Evolutionary conservation across 2,888 invertebrate species (phyloP).

Genomic region (Gastracanthus pulcherrimus): DNA sequence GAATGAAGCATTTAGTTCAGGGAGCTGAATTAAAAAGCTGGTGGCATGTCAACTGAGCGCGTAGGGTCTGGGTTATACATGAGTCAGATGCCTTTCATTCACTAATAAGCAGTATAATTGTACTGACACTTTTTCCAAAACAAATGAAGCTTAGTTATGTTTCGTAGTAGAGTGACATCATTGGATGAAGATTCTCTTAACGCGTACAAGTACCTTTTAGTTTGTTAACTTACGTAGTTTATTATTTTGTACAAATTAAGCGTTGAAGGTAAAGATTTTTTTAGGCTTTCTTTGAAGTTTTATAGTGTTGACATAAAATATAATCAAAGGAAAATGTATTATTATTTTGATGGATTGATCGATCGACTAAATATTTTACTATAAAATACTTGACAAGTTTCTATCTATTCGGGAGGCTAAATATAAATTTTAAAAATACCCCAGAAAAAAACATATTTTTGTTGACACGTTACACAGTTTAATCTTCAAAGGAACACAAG

Average conservation of each 20-base stretch:
- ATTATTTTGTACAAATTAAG: too few species aligned
- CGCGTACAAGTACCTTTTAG: too few species aligned
- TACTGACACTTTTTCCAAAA: constrained; percentile 48
- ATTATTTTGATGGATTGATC: background rate
- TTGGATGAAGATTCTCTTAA: background rate
- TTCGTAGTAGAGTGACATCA: constrained; percentile 20
- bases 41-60: background rate
- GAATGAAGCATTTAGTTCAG: background rate
- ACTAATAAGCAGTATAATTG: constrained; percentile 45
- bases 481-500: background rate
- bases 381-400: background rate
- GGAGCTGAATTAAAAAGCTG: constrained; percentile 37
- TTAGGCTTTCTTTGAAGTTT: too few species aligned
- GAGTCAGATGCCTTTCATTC: constrained; percentile 52
- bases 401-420: background rate
- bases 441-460: background rate
- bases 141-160: constrained; percentile 32
- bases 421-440: background rate
- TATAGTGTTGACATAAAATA: too few species aligned
- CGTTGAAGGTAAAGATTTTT: too few species aligned
- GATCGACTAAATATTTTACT: background rate
- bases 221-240: too few species aligned
- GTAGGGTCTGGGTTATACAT: background rate
- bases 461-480: background rate
- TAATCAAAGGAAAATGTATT: background rate